Percentiles rank a stretch among this genome's conserved stretches.
Evolutionary conservation across 2,888 invertebrate species (phyloP).

Genomic region (Tanypteryx hageni): DNA sequence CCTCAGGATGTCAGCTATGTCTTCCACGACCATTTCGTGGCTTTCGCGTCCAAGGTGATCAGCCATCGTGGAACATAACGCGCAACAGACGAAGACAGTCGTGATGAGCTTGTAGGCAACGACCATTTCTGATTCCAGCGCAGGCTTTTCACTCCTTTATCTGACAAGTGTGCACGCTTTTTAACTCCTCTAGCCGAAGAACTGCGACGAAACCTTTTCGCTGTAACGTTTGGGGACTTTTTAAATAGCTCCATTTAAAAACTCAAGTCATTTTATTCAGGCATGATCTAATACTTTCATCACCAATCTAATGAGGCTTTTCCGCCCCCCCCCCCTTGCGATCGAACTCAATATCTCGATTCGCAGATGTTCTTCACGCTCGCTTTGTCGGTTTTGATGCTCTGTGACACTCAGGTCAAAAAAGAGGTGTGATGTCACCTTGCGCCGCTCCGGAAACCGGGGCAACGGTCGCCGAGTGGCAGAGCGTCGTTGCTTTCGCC

Average conservation of each 20-base stretch:
- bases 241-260: not conserved
- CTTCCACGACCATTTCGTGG: constrained; percentile 33
- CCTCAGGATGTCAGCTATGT: constrained; percentile 33
- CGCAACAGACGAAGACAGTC: not conserved
- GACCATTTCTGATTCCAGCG: not conserved
- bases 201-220: too few species aligned
- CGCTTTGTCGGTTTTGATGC: not conserved
- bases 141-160: not conserved
- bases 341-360: not conserved
- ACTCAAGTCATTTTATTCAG: not conserved
- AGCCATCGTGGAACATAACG: not conserved
- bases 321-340: not conserved
- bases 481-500: not conserved
- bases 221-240: not conserved
- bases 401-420: not conserved
- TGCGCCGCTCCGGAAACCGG: not conserved
- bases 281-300: not conserved
- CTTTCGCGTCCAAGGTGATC: not conserved
- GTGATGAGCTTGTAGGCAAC: not conserved
- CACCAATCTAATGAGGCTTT: not conserved
- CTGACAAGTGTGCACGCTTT: not conserved
- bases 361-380: not conserved
- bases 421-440: not conserved
- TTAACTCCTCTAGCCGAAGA: not conserved
- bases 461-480: not conserved